Percentiles rank a stretch among this genome's conserved stretches.
phyloP scores from a whole-genome alignment of 1,140 invertebrate species.

The Meloidogyne chitwoodi region DNA sequence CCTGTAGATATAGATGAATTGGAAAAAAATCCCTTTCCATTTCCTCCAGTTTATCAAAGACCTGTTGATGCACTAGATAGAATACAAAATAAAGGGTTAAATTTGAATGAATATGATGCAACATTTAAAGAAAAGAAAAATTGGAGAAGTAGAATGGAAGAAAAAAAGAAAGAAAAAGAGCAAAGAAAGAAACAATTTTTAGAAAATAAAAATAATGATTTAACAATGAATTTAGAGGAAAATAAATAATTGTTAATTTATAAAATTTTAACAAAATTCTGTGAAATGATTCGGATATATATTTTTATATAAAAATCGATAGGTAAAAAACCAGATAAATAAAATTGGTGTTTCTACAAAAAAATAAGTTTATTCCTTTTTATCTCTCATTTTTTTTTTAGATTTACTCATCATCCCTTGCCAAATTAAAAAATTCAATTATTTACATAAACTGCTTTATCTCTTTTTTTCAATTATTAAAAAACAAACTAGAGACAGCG shows the following conservation, averaged over 20 bases:
- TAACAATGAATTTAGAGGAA: background rate
- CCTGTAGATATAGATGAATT: background rate
- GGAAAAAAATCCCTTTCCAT: background rate
- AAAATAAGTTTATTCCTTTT: too few species aligned
- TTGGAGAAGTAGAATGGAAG: background rate
- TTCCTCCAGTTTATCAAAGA: slow-evolving; percentile 6
- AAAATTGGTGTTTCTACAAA: too few species aligned
- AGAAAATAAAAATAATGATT: background rate
- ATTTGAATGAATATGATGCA: background rate
- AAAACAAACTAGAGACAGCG: background rate
- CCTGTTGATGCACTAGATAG: background rate
- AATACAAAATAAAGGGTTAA: slow-evolving; percentile 7
- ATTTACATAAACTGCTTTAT: background rate
- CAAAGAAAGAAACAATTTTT: background rate
- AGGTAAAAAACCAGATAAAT: too few species aligned
- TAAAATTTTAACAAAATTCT: too few species aligned
- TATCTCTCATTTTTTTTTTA: too few species aligned
- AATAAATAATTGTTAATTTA: background rate
- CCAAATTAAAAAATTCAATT: too few species aligned
- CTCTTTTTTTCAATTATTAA: background rate
- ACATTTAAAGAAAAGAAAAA: background rate
- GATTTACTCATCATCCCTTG: too few species aligned
- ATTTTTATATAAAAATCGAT: too few species aligned
- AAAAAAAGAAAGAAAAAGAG: background rate
- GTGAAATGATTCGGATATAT: too few species aligned